Evolutionary conservation across 2,113 vertebrate species (phyloP).

Genomic region (Lycocorax pyrrhopterus): DNA sequence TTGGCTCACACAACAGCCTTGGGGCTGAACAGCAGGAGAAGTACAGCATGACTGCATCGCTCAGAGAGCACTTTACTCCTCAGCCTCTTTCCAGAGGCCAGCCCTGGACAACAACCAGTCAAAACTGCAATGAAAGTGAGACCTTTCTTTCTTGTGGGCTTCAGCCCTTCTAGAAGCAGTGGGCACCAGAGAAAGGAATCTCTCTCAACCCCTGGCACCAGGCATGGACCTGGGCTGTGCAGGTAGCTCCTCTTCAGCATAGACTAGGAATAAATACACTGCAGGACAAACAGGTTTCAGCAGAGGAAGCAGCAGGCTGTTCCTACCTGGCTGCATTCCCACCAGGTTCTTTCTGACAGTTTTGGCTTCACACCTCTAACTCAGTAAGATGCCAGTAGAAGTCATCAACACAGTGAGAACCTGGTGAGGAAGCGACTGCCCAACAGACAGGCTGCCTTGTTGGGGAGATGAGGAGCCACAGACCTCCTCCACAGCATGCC

Average conservation of each 20-base stretch:
- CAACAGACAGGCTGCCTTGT: neutral
- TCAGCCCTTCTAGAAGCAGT: neutral
- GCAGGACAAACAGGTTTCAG: neutral
- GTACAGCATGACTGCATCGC: neutral
- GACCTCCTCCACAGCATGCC: neutral
- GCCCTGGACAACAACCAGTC: neutral
- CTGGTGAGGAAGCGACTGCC: neutral
- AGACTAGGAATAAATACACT: neutral
- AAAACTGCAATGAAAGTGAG: neutral
- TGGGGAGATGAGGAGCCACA: neutral
- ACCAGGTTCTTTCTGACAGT: neutral
- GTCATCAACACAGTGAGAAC: neutral
- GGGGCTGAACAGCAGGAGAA: neutral
- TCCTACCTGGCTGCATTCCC: neutral
- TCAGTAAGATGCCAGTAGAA: neutral
- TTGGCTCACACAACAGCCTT: neutral
- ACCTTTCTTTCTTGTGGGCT: neutral
- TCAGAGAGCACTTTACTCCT: neutral
- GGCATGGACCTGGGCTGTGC: neutral
- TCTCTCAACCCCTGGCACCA: neutral
- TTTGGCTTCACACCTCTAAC: neutral
- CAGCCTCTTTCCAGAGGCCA: neutral
- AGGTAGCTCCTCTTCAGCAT: neutral
- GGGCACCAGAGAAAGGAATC: neutral
- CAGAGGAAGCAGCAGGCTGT: neutral